Percentiles rank a stretch among this genome's conserved stretches.
Evolutionary conservation across 2,113 vertebrate species (phyloP).

Genomic region (Malurus cyaneus): DNA sequence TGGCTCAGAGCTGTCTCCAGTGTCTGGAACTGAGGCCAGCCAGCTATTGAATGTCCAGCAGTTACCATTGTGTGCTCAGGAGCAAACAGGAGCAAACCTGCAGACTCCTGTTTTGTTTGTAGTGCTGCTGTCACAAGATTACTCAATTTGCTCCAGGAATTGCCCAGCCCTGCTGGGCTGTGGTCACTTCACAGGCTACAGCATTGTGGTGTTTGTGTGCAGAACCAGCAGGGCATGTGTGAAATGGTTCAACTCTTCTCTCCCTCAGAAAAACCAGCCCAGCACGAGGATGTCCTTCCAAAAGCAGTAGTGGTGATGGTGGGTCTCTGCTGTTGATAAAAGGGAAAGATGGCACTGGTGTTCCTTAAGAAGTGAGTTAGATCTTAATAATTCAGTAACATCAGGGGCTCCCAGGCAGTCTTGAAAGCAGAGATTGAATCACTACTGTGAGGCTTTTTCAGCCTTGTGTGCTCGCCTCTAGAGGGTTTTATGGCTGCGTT

Average conservation of each 20-base stretch:
- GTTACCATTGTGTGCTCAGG: background rate
- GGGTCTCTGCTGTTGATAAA: background rate
- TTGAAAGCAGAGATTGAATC: background rate
- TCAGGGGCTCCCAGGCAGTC: background rate
- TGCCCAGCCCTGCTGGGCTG: background rate
- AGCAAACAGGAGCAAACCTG: background rate
- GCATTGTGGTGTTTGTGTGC: background rate
- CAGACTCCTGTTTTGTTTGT: background rate
- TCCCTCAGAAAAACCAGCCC: background rate
- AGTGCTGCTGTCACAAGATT: background rate
- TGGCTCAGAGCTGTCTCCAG: background rate
- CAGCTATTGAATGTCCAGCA: background rate
- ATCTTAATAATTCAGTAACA: background rate
- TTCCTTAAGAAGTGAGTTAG: background rate
- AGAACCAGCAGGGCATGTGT: background rate
- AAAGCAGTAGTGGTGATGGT: background rate
- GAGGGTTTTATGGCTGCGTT: background rate
- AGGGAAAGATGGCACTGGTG: background rate
- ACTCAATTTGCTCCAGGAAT: background rate
- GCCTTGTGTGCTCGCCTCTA: background rate
- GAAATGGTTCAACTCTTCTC: background rate
- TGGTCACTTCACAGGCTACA: background rate
- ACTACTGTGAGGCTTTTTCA: background rate
- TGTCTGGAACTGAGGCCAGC: background rate
- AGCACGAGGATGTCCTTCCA: background rate